phyloP scores from a whole-genome alignment of 2,888 invertebrate species.

The Frankliniella intonsa region DNA sequence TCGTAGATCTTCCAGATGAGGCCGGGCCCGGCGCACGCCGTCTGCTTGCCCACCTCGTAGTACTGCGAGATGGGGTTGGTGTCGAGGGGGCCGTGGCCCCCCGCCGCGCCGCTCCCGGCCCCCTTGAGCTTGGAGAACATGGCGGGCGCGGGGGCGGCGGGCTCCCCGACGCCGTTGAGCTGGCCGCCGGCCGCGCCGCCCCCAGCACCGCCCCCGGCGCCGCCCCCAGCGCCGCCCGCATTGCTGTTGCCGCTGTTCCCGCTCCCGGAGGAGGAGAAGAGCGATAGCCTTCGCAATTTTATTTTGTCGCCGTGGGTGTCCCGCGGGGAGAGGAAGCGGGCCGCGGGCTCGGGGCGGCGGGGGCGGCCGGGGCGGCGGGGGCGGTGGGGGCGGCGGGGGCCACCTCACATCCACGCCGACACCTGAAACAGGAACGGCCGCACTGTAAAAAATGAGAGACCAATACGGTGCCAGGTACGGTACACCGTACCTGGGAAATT shows the following conservation, averaged over 20 bases:
- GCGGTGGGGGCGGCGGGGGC: not conserved
- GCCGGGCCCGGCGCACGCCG: constrained; percentile 79
- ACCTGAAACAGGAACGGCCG: too few species aligned
- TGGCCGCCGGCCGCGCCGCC: not conserved
- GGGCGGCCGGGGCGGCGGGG: not conserved
- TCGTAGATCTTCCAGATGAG: constrained; percentile 89
- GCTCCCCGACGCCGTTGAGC: constrained; percentile 5
- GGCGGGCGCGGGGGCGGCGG: constrained; percentile 46
- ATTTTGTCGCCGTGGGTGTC: not conserved
- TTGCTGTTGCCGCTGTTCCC: constrained; percentile 14
- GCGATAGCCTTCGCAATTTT: constrained; percentile 14
- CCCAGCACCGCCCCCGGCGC: not conserved
- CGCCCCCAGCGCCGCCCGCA: not conserved
- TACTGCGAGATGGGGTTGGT: constrained; percentile 80
- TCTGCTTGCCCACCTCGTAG: constrained; percentile 80
- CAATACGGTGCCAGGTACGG: too few species aligned
- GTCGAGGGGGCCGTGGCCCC: constrained; percentile 55
- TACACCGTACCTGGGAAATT: too few species aligned
- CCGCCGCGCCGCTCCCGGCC: constrained; percentile 40
- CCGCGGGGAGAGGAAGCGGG: not conserved
- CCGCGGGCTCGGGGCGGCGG: not conserved
- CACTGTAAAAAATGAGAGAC: too few species aligned
- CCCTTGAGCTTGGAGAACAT: constrained; percentile 73
- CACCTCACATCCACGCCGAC: too few species aligned
- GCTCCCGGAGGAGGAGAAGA: constrained; percentile 25